Conservation (phyloP, 1,140 invertebrate genomes). For the Holcopasites calliopsidis region DNA sequence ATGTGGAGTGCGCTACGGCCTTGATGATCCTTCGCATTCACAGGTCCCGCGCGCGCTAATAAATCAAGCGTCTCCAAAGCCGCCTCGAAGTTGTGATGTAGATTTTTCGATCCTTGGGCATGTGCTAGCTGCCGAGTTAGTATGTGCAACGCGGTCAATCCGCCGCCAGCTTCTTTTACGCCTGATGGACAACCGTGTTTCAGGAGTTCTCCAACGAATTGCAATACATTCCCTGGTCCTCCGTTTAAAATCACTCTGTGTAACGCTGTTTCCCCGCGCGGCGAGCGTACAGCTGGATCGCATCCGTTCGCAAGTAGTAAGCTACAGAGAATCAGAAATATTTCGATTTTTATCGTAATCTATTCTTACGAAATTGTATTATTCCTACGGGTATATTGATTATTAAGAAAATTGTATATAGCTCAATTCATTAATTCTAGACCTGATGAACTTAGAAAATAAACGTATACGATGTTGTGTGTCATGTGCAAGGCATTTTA, state of each 20-base stretch:
- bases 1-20: conserved; percentile 74
- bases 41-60: conserved; percentile 70
- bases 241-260: conserved; percentile 73
- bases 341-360: background rate
- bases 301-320: conserved; percentile 72
- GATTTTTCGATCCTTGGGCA: conserved; percentile 59
- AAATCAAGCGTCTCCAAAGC: conserved; percentile 69
- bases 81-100: conserved; percentile 66
- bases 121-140: conserved; percentile 71
- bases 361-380: too few relatives aligned
- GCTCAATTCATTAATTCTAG: background rate
- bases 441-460: background rate
- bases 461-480: background rate
- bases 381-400: background rate
- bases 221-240: conserved; percentile 64
- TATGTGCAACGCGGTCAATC: conserved; percentile 74
- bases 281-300: conserved; percentile 73
- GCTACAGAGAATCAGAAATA: conserved; percentile 48
- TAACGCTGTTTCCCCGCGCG: conserved; percentile 76
- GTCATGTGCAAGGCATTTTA: background rate
- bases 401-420: background rate
- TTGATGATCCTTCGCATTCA: conserved; percentile 74
- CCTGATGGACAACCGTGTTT: conserved; percentile 72
- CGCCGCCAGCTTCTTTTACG: conserved; percentile 75
- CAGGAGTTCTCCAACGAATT: conserved; percentile 72